phyloP scores from a whole-genome alignment of 2,888 invertebrate species.

The Autographa gamma region DNA sequence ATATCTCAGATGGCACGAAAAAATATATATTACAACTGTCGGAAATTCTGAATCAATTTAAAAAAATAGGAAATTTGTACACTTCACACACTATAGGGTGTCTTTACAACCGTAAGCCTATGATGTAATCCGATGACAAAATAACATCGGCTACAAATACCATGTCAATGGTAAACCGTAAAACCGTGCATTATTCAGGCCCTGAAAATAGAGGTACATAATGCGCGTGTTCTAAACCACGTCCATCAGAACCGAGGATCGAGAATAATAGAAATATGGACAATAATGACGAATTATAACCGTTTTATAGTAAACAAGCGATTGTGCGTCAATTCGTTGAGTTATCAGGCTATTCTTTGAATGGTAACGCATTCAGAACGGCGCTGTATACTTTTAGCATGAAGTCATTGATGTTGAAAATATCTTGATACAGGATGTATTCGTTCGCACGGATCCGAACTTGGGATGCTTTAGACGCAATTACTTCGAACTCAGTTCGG shows the following conservation, averaged over 20 bases:
- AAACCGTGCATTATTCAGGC: not conserved
- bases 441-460: not conserved
- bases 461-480: not conserved
- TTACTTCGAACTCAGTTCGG: not conserved
- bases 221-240: not conserved
- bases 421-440: constrained; percentile 70
- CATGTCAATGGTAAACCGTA: not conserved
- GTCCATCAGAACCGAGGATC: not conserved
- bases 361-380: constrained; percentile 53
- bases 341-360: constrained; percentile 65
- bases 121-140: not conserved
- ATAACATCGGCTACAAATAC: not conserved
- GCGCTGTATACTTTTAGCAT: constrained; percentile 76
- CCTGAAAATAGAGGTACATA: not conserved
- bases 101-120: too few relatives aligned
- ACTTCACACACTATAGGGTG: too few relatives aligned
- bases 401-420: constrained; percentile 79
- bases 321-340: constrained; percentile 48
- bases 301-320: constrained; percentile 36
- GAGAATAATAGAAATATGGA: constrained; percentile 15
- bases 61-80: not conserved
- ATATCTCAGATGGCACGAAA: too few relatives aligned
- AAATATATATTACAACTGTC: too few relatives aligned
- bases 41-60: too few relatives aligned
- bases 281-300: constrained; percentile 20